A percentile compares a stretch with the other conserved stretches of the same genome.
Conservation (phyloP, 37 sponge, comb jelly and placozoan genomes). For the Cliona cf. orientalis region DNA sequence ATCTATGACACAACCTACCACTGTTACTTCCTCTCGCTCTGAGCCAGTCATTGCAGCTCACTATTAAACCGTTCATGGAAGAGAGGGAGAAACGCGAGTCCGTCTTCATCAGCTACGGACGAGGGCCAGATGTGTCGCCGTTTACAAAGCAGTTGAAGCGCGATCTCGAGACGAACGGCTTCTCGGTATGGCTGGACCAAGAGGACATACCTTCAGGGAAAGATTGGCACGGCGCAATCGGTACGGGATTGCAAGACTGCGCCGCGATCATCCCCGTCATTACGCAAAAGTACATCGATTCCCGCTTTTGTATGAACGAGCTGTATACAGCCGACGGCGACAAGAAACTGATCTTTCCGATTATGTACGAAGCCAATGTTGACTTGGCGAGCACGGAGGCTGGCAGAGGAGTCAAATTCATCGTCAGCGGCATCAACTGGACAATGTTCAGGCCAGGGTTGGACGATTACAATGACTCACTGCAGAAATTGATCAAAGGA, state of each 20-base stretch:
- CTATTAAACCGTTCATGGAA: neutral
- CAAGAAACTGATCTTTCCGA: conserved; percentile 70
- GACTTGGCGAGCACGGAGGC: conserved; percentile 54
- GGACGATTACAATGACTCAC: conserved; percentile 55
- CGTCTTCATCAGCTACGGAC: conserved; percentile 77
- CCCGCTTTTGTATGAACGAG: conserved; percentile 68
- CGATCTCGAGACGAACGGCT: conserved; percentile 64
- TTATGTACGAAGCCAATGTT: conserved; percentile 60
- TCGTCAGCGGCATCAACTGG: conserved; percentile 79
- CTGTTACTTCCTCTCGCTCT: too few relatives aligned
- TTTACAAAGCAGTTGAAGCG: conserved; percentile 50
- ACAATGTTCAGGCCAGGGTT: conserved; percentile 66
- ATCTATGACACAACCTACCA: too few relatives aligned
- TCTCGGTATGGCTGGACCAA: conserved; percentile 77
- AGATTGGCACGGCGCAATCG: conserved; percentile 86
- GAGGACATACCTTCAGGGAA: conserved; percentile 64
- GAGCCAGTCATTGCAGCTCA: too few relatives aligned
- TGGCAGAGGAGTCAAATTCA: conserved; percentile 67
- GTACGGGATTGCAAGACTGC: conserved; percentile 66
- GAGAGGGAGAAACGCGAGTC: too few relatives aligned
- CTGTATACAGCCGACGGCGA: conserved; percentile 80
- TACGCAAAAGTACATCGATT: conserved; percentile 68
- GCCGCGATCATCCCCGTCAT: conserved; percentile 60
- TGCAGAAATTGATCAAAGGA: conserved; percentile 51
- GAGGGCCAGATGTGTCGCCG: conserved; percentile 41